phyloP scores from a whole-genome alignment of 2,888 invertebrate species.

The Parnassius glacialis region DNA sequence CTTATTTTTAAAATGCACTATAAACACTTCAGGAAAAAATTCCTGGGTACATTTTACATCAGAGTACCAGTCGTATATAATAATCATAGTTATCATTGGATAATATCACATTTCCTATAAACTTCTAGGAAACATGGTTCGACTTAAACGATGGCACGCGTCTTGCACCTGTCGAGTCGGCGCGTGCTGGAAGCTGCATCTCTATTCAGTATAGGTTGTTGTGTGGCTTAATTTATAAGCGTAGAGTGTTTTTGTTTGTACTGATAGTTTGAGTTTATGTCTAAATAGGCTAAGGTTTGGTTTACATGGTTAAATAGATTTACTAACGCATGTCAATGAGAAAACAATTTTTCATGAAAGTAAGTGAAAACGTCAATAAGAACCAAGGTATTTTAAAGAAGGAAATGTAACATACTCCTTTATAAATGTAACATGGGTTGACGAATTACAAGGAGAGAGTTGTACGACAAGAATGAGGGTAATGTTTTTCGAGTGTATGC shows the following conservation, averaged over 20 bases:
- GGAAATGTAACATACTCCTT: too few relatives aligned
- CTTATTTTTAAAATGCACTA: background rate
- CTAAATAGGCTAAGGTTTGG: too few relatives aligned
- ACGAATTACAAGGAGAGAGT: too few relatives aligned
- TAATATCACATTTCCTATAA: constrained; percentile 14
- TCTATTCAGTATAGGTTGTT: constrained; percentile 14
- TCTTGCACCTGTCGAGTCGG: constrained; percentile 37
- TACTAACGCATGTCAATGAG: too few relatives aligned
- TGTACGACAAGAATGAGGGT: too few relatives aligned
- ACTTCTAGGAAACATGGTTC: constrained; percentile 27
- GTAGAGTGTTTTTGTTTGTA: background rate
- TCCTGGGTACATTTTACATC: constrained; percentile 8
- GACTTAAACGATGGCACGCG: constrained; percentile 37
- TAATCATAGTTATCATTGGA: constrained; percentile 10
- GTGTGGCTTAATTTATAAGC: constrained; percentile 4
- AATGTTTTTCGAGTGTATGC: too few relatives aligned
- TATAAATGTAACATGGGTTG: too few relatives aligned
- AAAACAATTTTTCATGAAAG: too few relatives aligned
- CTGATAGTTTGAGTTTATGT: too few relatives aligned
- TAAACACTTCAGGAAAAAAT: background rate
- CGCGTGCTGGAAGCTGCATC: constrained; percentile 36
- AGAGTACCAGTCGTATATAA: constrained; percentile 15
- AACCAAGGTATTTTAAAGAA: too few relatives aligned
- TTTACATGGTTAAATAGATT: too few relatives aligned
- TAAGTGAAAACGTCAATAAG: too few relatives aligned